Evolutionary conservation across 2,888 invertebrate genomes (phyloP).

Genomic region (Lasioglossum marginatum): DNA sequence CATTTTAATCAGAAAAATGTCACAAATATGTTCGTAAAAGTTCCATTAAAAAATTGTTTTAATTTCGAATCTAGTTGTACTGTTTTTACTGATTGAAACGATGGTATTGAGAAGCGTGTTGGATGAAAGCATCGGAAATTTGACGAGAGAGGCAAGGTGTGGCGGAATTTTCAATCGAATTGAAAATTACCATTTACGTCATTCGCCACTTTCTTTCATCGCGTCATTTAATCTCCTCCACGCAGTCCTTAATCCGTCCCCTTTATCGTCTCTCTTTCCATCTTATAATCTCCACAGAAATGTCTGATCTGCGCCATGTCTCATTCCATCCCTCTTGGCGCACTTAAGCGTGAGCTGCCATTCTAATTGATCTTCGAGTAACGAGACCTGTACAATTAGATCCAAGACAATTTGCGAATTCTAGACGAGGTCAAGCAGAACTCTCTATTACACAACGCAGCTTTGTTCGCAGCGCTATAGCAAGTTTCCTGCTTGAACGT

Average conservation of each 20-base stretch:
- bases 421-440: conserved; percentile 12
- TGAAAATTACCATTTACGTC: not conserved
- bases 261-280: conserved; percentile 18
- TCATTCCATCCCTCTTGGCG: conserved; percentile 16
- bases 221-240: not conserved
- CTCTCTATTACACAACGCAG: conserved; percentile 10
- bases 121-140: not conserved
- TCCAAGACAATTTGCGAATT: conserved; percentile 9
- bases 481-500: not conserved
- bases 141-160: not conserved
- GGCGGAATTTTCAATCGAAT: not conserved
- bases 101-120: not conserved
- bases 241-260: conserved; percentile 7
- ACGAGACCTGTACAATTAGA: conserved; percentile 25
- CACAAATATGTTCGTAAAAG: not conserved
- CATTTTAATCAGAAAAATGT: not conserved
- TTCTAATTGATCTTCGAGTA: conserved; percentile 28
- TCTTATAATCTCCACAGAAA: conserved; percentile 31
- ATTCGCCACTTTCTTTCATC: conserved; percentile 5
- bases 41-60: not conserved
- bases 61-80: not conserved
- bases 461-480: not conserved
- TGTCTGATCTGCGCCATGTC: conserved; percentile 32
- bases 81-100: not conserved
- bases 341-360: conserved; percentile 24